Conservation (phyloP, 2,888 invertebrate species). For the Gandaritis pyraliata region DNA sequence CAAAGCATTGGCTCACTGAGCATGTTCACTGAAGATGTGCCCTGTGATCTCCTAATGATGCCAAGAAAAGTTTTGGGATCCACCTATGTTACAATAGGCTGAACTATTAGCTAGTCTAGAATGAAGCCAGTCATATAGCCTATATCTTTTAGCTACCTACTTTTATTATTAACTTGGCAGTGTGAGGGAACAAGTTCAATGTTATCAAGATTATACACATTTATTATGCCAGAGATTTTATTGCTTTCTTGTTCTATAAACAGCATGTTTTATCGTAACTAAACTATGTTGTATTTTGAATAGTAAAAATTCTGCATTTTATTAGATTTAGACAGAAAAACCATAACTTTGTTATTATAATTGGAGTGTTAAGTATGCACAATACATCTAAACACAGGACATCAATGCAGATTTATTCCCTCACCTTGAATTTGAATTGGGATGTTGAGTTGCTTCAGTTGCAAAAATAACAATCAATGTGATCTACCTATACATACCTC, state of each 20-base stretch:
- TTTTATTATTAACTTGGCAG: conserved; percentile 6
- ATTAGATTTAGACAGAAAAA: background rate
- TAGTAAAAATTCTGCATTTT: background rate
- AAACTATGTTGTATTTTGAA: conserved; percentile 11
- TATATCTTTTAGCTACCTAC: background rate
- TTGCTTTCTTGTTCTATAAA: conserved; percentile 19
- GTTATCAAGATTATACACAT: conserved; percentile 25
- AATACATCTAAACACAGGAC: too few relatives aligned
- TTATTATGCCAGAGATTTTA: conserved; percentile 9
- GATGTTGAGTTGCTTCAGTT: too few relatives aligned
- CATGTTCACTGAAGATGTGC: too few relatives aligned
- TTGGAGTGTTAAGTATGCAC: background rate
- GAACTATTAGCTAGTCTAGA: too few relatives aligned
- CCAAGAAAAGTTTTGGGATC: too few relatives aligned
- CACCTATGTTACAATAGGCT: too few relatives aligned
- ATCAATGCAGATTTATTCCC: too few relatives aligned
- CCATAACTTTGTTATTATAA: background rate
- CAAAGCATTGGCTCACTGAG: too few relatives aligned
- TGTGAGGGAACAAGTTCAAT: conserved; percentile 23
- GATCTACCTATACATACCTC: conserved; percentile 59
- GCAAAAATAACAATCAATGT: too few relatives aligned
- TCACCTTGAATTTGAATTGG: too few relatives aligned
- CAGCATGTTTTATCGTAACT: conserved; percentile 7
- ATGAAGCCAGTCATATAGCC: background rate
- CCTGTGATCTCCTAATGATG: too few relatives aligned